Base-by-base conservation (phyloP, 2,113 vertebrate genomes). In the Irena cyanogastra region DNA sequence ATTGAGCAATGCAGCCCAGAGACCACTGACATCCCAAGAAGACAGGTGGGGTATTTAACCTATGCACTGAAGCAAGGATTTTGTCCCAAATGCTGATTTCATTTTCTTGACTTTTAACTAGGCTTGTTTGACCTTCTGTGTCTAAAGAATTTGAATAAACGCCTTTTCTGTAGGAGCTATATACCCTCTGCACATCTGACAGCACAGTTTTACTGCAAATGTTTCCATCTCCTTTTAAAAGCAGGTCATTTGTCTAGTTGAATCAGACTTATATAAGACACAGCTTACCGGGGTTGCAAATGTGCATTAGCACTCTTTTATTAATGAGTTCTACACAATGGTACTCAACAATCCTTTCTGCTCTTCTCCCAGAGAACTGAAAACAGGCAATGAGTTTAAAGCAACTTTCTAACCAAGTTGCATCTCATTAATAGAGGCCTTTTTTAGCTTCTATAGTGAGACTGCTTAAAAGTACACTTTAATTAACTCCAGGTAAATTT, bases 251-350 rank as follows among this genome's bases (percentile, higher is more conserved):
- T 95, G 92, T 97, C 83, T 83, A 53, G 79, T 87, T 80, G 88
- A 97, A 97, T 97, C 74, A 91, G 47, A 83, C 35, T 95, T 94
- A 83, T 30, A 49, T 77, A 80, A 91, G 81, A 66, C 88, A 96
- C 16, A 92, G 84, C 41, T 97, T 96, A 96, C 96, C 16, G 0
- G 63, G 44, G 66, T 61, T 61, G 77, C 69, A 90, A 97, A 79
- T 83, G 44, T 71, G 87, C 35, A 59, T 93, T 93, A 85, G 92
- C 42, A 45, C 52, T 93, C 49, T 81, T 86, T 88, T 91, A 89
- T 96, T 97, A 98, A 97, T 94, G 91, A 95, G 54, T 91, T 90
- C 93, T 83, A 83, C 61, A 85, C 88, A 97, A 91, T 85, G 71
- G 53, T 66, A 78, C n/a, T 20, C 24, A 87, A 74, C 80, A 82